These are phyloP conservation scores for Cervus canadensis DNA, from an alignment of 2,113 vertebrate genomes.

Conservation along the genomic window DNA sequence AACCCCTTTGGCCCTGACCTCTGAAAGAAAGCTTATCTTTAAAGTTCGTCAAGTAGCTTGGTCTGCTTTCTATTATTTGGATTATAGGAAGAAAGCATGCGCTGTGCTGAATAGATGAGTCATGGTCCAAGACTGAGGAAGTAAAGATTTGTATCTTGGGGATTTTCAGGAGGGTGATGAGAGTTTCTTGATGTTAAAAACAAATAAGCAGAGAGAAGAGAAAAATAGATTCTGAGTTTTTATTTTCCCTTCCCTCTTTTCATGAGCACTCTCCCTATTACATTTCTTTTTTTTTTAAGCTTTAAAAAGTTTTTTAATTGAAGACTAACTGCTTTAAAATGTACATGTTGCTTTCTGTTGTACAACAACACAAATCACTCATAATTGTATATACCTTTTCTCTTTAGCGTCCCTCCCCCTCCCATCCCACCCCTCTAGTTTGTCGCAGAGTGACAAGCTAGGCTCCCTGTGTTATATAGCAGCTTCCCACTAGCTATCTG, in stretches of 20 bases:
- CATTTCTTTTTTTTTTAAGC: background rate
- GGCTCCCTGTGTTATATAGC: background rate
- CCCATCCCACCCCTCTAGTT: background rate
- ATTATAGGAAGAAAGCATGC: background rate
- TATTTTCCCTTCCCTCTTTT: background rate
- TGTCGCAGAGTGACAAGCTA: background rate
- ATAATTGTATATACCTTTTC: background rate
- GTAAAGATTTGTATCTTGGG: background rate
- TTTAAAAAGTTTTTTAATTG: background rate
- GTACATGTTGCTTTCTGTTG: background rate
- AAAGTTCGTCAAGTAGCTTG: background rate
- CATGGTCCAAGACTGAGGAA: conserved; percentile 34
- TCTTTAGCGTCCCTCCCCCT: background rate
- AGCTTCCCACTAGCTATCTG: background rate
- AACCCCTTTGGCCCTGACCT: background rate
- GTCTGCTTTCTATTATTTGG: background rate
- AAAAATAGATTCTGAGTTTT: background rate
- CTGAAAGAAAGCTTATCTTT: background rate
- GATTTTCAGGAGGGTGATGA: background rate
- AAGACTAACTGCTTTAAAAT: background rate
- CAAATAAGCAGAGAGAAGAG: background rate
- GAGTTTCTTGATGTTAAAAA: background rate
- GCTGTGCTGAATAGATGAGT: background rate
- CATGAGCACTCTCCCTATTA: background rate
- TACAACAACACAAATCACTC: background rate